Base-by-base conservation (phyloP, 2,113 vertebrate genomes). In the Dascyllus trimaculatus region DNA sequence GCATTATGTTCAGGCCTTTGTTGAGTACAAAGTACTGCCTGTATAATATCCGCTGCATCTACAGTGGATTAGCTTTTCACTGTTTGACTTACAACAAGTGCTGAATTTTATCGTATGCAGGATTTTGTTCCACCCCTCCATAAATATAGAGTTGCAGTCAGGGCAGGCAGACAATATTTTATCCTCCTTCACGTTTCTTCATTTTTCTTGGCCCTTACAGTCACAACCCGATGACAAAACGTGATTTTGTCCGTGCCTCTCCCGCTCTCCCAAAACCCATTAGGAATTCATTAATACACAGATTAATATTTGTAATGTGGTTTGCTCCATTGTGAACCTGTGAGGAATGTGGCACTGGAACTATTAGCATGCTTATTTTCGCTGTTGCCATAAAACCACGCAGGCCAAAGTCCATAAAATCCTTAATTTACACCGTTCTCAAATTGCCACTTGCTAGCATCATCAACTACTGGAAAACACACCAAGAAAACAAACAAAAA, bases 271-370 rank as follows among this genome's bases (percentile, higher is more conserved):
- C 26, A 66, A 86, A 82, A 63, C 56, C 63, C 60, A 75, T 46
- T 22, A 70, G 68, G 84, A 84, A 79, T 88, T 79, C 40, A 63
- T 74, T 82, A 86, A 87, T 85, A 76, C 82, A 62, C n/a, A 75
- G 75, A 91, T 88, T 86, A 85, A 78, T 91, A 76, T 85, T 86
- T 85, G 54, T 88, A 58, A 81, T 63, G 45, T 71, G 49, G 58
- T 62, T 78, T 56, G 51, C 66, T 89, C 58, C 76, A 74, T 57
- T 79, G 54, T 83, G 72, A 79, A 61, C 49, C 45, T 52, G 18
- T 35, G 2, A 82, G 64, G 40, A 84, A 85, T 86, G 88, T 66
- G 62, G 32, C 68, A 29, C 59, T 75, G 82, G 63, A 86, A 81
- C 88, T 69, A 85, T 85, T 63, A 32, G 32, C 68, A 63, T 72